A percentile compares a stretch with the other conserved stretches of the same genome.
Evolutionary conservation across 2,888 invertebrate species (phyloP).

Genomic region (Bellardia bayeri): DNA sequence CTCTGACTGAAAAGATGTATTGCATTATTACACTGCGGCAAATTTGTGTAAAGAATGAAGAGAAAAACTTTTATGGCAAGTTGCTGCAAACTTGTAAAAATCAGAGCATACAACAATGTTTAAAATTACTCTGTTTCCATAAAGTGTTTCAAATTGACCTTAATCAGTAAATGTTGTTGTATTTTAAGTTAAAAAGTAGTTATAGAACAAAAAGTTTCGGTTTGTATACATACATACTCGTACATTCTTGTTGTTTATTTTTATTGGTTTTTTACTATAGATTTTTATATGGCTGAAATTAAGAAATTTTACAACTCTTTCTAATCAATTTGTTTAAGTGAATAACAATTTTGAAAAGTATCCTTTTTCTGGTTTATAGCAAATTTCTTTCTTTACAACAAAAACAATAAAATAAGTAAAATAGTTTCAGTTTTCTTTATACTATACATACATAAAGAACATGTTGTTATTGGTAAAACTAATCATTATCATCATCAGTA

Average conservation of each 20-base stretch:
- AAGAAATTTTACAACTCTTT: conserved; percentile 29
- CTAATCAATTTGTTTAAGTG: conserved; percentile 53
- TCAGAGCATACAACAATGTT: conserved; percentile 9
- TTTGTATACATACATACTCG: not conserved
- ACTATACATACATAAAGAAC: too few species aligned
- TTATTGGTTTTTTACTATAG: not conserved
- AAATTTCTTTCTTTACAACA: not conserved
- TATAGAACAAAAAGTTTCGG: conserved; percentile 34
- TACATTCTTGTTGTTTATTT: not conserved
- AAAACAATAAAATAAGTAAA: conserved; percentile 25
- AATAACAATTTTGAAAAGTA: conserved; percentile 9
- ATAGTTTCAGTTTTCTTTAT: conserved; percentile 17
- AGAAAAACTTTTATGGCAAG: conserved; percentile 47
- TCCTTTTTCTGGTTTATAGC: not conserved
- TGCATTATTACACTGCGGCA: conserved; percentile 65
- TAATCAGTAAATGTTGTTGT: conserved; percentile 72
- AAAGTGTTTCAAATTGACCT: conserved; percentile 69
- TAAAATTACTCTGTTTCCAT: conserved; percentile 31
- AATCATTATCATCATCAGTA: conserved; percentile 5
- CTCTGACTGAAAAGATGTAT: conserved; percentile 4
- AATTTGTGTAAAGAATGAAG: conserved; percentile 19
- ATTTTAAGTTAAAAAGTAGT: conserved; percentile 46
- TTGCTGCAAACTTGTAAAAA: conserved; percentile 36
- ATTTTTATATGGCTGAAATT: conserved; percentile 19
- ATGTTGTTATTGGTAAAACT: not conserved